phyloP scores from a whole-genome alignment of 2,113 vertebrate species.

The Chauna torquata region DNA sequence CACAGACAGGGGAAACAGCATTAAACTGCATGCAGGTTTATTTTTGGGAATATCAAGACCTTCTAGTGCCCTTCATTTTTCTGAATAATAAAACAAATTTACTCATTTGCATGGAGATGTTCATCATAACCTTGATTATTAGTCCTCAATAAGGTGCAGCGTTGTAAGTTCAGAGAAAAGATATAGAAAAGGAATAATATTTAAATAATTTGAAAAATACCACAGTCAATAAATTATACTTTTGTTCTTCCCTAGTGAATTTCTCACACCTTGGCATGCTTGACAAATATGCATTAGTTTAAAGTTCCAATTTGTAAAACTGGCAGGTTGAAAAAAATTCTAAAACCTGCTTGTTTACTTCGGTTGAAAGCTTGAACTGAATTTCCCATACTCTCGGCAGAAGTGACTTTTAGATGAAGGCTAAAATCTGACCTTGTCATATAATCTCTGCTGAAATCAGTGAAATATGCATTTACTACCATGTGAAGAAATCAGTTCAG shows the following conservation, averaged over 20 bases:
- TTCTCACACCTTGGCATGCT: constrained; percentile 7
- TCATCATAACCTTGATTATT: background rate
- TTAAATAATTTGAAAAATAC: constrained; percentile 39
- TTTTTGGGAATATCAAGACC: background rate
- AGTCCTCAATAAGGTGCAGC: background rate
- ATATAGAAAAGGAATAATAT: constrained; percentile 3
- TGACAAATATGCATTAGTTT: constrained; percentile 13
- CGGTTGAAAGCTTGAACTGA: background rate
- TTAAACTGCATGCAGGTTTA: background rate
- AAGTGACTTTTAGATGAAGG: background rate
- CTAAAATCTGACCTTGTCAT: constrained; percentile 3
- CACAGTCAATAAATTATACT: constrained; percentile 29
- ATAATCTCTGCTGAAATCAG: background rate
- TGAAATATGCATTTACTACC: background rate
- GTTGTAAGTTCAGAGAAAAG: background rate
- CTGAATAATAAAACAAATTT: background rate
- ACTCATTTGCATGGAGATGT: background rate
- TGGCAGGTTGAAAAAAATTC: constrained; percentile 21
- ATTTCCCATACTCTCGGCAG: background rate
- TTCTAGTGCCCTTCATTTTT: background rate
- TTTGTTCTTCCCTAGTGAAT: constrained; percentile 25
- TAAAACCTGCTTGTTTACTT: background rate
- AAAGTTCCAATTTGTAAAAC: constrained; percentile 40
- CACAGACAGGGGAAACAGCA: background rate
- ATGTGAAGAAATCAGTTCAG: background rate